Evolutionary conservation across 2,113 vertebrate species (phyloP), one percentile per base, ranked within the genome.

Genomic region (Hipposideros armiger): DNA sequence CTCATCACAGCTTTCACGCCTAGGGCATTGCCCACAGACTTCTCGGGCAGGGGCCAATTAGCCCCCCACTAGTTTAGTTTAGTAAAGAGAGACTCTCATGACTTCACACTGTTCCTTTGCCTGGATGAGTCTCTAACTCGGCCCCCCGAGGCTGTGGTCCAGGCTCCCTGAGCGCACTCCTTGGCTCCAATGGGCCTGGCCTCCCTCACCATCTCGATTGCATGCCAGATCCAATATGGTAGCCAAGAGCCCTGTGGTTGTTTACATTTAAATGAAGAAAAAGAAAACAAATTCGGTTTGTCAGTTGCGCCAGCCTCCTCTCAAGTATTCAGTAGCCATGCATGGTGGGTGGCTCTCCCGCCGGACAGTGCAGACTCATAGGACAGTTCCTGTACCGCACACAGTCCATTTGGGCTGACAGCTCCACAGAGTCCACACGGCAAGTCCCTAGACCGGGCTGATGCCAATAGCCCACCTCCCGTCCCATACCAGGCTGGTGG

Each of bases 201-300:
- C 15, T 60, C 52, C 52, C 28, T 24, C 30, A 0, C 1, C 16
- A 1, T 45, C 70, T 45, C 19, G 5, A 47, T 2, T 5, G 66
- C 14, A 5, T 0, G 1, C 4, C 1, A 0, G 5, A 30, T 20
- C 28, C 73, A 78, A 1, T 7, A 3, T 6, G 22, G 62, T 26
- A 19, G 69, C 50, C 42, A 16, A n/a, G 13, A 32, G 14, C 42
- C 15, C 47, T 60, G n/a, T 1, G 2, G 10, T 28, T 24, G 67
- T 0, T 66, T 54, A 45, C 4, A n/a, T n/a, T 16, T 45, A 73
- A 58, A 30, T 66, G 36, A 16, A 11, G 13, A 40, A 17, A 8
- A 81, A 40, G 17, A 19, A 56, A 19, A 32, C 9, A 80, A 26
- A 45, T 50, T 13, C 62, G 26, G 15, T 22, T 19, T 3, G 20